Evolutionary conservation across 2,797 vertebrate genomes (phyloP), one percentile per base, ranked within the genome.

Genomic region (Zenarchopterus dispar): DNA sequence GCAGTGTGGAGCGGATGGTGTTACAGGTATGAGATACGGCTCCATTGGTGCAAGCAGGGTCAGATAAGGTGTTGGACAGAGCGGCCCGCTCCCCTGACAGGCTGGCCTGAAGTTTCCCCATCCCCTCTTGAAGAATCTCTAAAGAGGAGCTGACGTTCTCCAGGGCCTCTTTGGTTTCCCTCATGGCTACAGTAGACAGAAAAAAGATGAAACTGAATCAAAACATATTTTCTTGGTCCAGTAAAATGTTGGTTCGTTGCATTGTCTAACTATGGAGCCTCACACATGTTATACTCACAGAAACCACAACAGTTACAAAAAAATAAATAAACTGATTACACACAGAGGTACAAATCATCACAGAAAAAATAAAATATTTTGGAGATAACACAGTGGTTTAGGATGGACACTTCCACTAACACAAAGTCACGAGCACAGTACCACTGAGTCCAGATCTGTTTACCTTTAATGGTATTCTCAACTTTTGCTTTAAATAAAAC

Each of bases 381-480:
- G 33, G 64, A 19, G 24, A 16, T 57, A 85, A 77, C 76, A 10
- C 68, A 85, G 71, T 74, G 59, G 31, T 51, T 73, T 60, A 60
- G 47, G 44, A 41, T 52, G 24, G 44, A 78, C 70, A 79, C 8
- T 19, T 8, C 44, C 58, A 73, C 60, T 5, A 55, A 79, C 53
- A 83, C 63, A 63, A 43, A 46, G 31, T 56, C 67, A 78, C 46
- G 0, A 75, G 46, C 61, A 88, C 61, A 60, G 84, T 75, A 84
- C 11, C 75, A 85, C 77, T 83, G 59, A 56, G 42, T 70, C 56
- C 55, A 67, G 19, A 31, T 64, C 13, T 39, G 58, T 70, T 95
- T 96, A 95, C 95, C 94, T 95, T 96, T 95, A 84, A 94, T 86
- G 84, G 94, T 90, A 93, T 82, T 94, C 86, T 95, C 94, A 94